These are phyloP conservation scores for Bostrychus sinensis DNA, from an alignment of 2,113 vertebrate genomes.

Conservation along the genomic window DNA sequence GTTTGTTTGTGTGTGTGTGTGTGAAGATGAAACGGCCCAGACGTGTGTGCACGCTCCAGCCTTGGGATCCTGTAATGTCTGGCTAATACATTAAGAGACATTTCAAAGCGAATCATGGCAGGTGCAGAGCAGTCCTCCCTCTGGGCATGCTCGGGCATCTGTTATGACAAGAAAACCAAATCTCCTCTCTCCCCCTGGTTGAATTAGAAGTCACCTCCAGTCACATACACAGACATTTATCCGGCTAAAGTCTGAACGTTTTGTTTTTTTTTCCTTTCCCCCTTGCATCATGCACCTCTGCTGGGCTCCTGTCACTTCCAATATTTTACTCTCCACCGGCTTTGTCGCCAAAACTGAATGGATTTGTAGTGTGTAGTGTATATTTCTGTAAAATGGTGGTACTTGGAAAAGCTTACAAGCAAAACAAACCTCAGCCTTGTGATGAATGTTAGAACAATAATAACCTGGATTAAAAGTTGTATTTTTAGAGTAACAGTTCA, in stretches of 20 bases:
- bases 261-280: constrained; percentile 23
- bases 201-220: constrained; percentile 57
- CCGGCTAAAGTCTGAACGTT: constrained; percentile 12
- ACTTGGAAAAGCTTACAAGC: neutral
- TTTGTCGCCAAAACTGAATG: constrained; percentile 36
- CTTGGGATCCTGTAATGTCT: constrained; percentile 61
- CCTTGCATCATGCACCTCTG: constrained; percentile 22
- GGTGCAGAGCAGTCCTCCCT: constrained; percentile 48
- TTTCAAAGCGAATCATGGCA: constrained; percentile 65
- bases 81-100: constrained; percentile 64
- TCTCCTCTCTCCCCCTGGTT: constrained; percentile 46
- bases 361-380: constrained; percentile 1
- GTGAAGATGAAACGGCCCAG: constrained; percentile 34
- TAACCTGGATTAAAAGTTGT: neutral
- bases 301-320: constrained; percentile 42
- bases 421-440: neutral
- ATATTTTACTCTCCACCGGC: constrained; percentile 52
- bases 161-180: constrained; percentile 69
- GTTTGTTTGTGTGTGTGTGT: constrained; percentile 17
- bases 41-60: constrained; percentile 55
- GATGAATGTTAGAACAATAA: neutral
- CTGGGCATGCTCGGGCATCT: constrained; percentile 51
- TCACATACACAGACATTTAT: constrained; percentile 19
- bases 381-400: constrained; percentile 6
- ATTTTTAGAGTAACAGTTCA: neutral